Conservation (phyloP, 1,140 invertebrate species). For the Musca vetustissima region DNA sequence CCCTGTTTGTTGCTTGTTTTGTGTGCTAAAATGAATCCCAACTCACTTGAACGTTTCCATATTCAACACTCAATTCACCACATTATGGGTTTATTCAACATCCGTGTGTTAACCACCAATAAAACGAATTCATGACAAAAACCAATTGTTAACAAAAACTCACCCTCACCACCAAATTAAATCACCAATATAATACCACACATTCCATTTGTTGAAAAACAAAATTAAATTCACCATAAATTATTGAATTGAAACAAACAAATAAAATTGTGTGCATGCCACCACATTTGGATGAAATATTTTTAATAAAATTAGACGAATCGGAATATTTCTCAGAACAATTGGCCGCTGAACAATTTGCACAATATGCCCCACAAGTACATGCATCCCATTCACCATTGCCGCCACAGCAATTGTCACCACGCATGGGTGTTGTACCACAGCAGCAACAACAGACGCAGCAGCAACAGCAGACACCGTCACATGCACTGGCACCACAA, state of each 20-base stretch:
- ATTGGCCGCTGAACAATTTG: conserved; percentile 56
- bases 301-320: conserved; percentile 41
- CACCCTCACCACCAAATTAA: conserved; percentile 6
- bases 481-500: conserved; percentile 31
- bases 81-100: not conserved
- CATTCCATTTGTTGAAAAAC: conserved; percentile 1
- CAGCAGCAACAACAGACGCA: conserved; percentile 23
- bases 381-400: conserved; percentile 37
- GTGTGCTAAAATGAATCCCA: not conserved
- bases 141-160: not conserved
- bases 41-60: not conserved
- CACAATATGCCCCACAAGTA: conserved; percentile 55
- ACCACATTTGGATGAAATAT: conserved; percentile 9
- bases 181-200: conserved; percentile 13
- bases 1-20: conserved; percentile 22
- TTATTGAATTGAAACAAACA: conserved; percentile 25
- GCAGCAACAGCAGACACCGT: conserved; percentile 35
- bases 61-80: not conserved
- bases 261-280: conserved; percentile 13
- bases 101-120: not conserved
- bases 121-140: not conserved
- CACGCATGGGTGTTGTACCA: not conserved
- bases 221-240: conserved; percentile 35
- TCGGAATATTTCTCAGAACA: conserved; percentile 57
- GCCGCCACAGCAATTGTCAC: conserved; percentile 10